Percentiles rank a stretch among this genome's conserved stretches.
These are phyloP conservation scores for Electrona antarctica DNA, from an alignment of 2,113 vertebrate species.

Conservation along the genomic window DNA sequence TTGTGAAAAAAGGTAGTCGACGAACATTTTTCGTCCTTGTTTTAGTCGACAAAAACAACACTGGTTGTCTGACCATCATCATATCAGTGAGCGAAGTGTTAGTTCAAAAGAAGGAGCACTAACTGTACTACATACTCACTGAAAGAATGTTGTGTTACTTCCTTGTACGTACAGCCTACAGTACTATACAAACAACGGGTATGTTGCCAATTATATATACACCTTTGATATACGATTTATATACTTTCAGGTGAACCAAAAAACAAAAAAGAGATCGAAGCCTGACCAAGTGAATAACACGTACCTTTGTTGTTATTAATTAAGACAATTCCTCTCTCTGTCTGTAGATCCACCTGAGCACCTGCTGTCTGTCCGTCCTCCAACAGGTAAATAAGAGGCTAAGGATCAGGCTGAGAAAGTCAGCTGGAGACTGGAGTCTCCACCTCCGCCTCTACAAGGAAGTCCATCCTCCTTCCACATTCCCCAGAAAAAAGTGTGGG, in stretches of 20 bases:
- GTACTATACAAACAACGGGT: background rate
- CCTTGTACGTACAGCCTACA: background rate
- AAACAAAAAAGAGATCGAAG: background rate
- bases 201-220: background rate
- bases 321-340: background rate
- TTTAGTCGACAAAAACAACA: too few relatives aligned
- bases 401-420: background rate
- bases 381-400: constrained; percentile 22
- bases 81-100: background rate
- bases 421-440: constrained; percentile 42
- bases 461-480: constrained; percentile 42
- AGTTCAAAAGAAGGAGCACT: too few relatives aligned
- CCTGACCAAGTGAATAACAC: background rate
- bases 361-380: background rate
- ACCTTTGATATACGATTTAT: background rate
- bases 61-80: background rate
- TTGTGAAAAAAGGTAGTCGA: too few relatives aligned
- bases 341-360: background rate
- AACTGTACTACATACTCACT: background rate
- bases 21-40: too few relatives aligned
- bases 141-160: background rate
- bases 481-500: constrained; percentile 11
- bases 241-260: background rate
- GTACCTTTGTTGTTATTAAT: constrained; percentile 34
- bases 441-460: constrained; percentile 58